phyloP scores from a whole-genome alignment of 37 sponge, comb jelly and placozoan genomes.

The Axinella damicornis region DNA sequence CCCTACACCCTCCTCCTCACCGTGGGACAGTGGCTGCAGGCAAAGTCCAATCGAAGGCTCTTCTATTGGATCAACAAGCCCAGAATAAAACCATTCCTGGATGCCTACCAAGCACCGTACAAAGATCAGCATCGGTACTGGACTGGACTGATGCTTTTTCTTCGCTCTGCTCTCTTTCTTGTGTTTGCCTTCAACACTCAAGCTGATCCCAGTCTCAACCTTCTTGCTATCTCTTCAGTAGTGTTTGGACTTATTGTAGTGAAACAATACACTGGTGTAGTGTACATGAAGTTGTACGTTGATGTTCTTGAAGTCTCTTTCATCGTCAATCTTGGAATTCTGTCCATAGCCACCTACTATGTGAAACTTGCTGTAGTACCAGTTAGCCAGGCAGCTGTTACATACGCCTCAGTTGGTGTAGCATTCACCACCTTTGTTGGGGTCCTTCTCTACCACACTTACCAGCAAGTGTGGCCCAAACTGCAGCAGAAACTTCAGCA shows the following conservation, averaged over 20 bases:
- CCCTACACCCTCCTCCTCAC: too few relatives aligned
- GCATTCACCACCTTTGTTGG: not conserved
- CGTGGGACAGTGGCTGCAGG: too few relatives aligned
- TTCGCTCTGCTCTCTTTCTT: not conserved
- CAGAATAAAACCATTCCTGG: not conserved
- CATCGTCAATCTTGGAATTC: not conserved
- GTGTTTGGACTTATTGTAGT: not conserved
- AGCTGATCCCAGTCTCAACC: not conserved
- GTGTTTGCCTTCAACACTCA: not conserved
- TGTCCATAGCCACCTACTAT: not conserved
- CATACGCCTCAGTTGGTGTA: not conserved
- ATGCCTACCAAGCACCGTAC: not conserved
- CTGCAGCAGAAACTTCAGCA: too few relatives aligned
- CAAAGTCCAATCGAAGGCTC: too few relatives aligned
- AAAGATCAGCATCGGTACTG: not conserved
- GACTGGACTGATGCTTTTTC: not conserved
- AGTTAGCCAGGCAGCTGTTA: not conserved
- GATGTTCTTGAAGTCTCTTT: not conserved
- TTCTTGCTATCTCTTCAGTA: not conserved
- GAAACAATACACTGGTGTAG: not conserved
- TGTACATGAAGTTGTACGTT: not conserved
- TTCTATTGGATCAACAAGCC: too few relatives aligned
- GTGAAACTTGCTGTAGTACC: not conserved
- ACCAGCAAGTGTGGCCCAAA: too few relatives aligned
- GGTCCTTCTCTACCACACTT: not conserved